phyloP scores from a whole-genome alignment of 2,888 invertebrate species.

The Dromius quadrimaculatus region DNA sequence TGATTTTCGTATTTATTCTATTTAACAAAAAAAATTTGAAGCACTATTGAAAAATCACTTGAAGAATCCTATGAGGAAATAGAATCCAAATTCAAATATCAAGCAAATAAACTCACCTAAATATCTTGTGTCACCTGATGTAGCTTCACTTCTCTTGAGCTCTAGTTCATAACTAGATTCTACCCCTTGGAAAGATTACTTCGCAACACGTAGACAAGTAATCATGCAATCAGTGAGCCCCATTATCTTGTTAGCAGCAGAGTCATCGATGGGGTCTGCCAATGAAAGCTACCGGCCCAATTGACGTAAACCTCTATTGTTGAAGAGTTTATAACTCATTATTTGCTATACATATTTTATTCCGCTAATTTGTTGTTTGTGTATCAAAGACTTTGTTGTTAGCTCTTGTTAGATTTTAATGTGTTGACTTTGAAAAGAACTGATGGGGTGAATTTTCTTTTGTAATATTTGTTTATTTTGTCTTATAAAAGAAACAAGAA shows the following conservation, averaged over 20 bases:
- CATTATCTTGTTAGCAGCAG: constrained; percentile 43
- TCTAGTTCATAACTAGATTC: constrained; percentile 38
- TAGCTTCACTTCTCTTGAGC: constrained; percentile 22
- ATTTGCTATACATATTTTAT: constrained; percentile 18
- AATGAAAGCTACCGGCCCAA: constrained; percentile 49
- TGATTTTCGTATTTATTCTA: too few relatives aligned
- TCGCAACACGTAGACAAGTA: constrained; percentile 53
- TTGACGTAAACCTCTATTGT: constrained; percentile 23
- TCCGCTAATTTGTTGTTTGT: background rate
- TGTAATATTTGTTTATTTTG: too few relatives aligned
- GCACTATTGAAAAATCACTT: too few relatives aligned
- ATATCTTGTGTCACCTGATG: too few relatives aligned
- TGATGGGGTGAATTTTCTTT: too few relatives aligned
- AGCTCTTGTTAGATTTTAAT: background rate
- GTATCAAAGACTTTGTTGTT: background rate
- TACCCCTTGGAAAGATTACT: constrained; percentile 47
- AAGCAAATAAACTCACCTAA: constrained; percentile 10
- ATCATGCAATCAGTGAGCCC: constrained; percentile 48
- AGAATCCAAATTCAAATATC: too few relatives aligned
- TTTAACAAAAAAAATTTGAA: too few relatives aligned
- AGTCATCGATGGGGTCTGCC: constrained; percentile 41
- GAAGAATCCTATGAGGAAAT: too few relatives aligned
- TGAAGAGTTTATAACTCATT: background rate
- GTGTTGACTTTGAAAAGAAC: background rate
- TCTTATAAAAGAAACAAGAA: too few relatives aligned